Percentiles rank a stretch among this genome's conserved stretches.
These are phyloP conservation scores for Manduca sexta DNA, from an alignment of 1,140 invertebrate genomes.

Conservation along the genomic window DNA sequence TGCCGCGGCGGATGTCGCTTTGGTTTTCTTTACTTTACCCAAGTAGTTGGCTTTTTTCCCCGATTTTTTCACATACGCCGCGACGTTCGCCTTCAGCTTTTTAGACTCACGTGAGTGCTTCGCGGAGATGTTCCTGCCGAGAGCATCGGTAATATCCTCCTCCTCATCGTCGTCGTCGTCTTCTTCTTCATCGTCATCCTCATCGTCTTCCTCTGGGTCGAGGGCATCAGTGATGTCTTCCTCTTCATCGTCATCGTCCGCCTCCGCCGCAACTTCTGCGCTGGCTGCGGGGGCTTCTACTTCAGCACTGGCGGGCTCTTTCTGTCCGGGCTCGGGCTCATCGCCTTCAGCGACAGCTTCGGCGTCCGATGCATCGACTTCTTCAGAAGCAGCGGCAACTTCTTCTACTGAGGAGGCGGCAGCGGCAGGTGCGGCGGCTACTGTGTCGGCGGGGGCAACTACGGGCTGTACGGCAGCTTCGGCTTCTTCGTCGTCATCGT, in stretches of 20 bases:
- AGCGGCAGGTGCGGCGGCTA: constrained; percentile 63
- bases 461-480: constrained; percentile 66
- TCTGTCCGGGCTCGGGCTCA: constrained; percentile 53
- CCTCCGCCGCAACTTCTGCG: constrained; percentile 66
- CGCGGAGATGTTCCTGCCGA: constrained; percentile 73
- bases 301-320: constrained; percentile 57
- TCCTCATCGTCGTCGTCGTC: constrained; percentile 82
- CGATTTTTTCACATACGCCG: constrained; percentile 73
- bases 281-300: constrained; percentile 47
- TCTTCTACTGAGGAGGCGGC: constrained; percentile 59
- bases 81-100: constrained; percentile 72
- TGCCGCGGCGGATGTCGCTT: constrained; percentile 57
- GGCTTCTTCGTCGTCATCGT: constrained; percentile 82
- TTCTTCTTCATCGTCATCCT: constrained; percentile 84
- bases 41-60: constrained; percentile 72
- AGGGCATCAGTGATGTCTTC: constrained; percentile 77
- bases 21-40: constrained; percentile 69
- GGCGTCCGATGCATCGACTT: constrained; percentile 67
- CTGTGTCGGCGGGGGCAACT: constrained; percentile 59
- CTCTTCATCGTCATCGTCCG: constrained; percentile 76
- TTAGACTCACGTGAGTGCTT: constrained; percentile 87
- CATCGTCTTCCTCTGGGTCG: constrained; percentile 75
- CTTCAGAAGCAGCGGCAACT: constrained; percentile 53
- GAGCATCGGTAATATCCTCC: constrained; percentile 76
- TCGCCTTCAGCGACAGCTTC: constrained; percentile 58